These are phyloP conservation scores for Avahi laniger DNA, from an alignment of 2,797 vertebrate species.

Conservation along the genomic window DNA sequence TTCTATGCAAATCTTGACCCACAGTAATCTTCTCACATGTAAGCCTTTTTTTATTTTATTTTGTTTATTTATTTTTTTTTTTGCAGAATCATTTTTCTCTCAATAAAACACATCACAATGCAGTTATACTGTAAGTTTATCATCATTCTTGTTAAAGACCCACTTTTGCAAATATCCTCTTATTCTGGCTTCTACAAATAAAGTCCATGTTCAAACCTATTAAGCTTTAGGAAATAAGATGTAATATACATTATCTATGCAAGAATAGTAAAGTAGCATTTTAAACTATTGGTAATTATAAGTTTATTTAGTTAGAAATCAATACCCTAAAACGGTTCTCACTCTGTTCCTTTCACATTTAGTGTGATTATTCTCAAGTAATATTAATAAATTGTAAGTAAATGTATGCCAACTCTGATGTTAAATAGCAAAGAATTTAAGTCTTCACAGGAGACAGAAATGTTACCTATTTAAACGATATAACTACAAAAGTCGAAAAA, in stretches of 20 bases:
- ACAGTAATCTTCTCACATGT: not conserved
- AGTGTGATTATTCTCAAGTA: not conserved
- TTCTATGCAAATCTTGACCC: conserved; percentile 24
- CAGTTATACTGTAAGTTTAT: not conserved
- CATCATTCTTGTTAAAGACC: not conserved
- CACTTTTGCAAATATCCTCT: not conserved
- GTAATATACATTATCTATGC: not conserved
- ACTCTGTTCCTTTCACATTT: conserved; percentile 18
- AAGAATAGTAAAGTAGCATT: not conserved
- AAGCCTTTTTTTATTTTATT: not conserved
- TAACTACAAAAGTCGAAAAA: not conserved
- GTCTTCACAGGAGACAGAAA: not conserved
- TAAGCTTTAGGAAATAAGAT: not conserved
- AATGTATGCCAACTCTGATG: not conserved
- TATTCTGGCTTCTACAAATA: conserved; percentile 11
- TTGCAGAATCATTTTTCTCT: not conserved
- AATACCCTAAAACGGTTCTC: not conserved
- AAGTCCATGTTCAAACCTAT: not conserved
- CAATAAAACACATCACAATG: not conserved
- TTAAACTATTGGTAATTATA: not conserved
- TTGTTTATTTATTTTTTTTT: not conserved
- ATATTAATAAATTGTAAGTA: not conserved
- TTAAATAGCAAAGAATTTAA: not conserved
- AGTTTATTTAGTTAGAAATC: not conserved
- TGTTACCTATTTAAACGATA: not conserved